Conservation (phyloP, 2,888 invertebrate species). For the Dasysyrphus tricinctus region DNA sequence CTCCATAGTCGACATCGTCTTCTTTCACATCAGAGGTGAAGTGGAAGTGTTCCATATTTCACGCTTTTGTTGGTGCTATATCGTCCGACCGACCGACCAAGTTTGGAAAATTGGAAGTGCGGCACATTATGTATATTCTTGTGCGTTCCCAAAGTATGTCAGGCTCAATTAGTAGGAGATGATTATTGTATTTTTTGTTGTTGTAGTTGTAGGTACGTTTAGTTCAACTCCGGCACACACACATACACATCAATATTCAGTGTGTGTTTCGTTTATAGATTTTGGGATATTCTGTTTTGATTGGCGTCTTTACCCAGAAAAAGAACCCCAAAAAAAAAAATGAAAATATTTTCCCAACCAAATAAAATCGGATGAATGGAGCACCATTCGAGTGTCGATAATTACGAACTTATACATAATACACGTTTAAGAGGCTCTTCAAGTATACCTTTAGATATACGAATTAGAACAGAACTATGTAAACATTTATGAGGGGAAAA, state of each 20-base stretch:
- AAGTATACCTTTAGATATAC: slow-evolving; percentile 15
- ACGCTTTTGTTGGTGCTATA: slow-evolving; percentile 61
- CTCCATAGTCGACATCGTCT: not conserved
- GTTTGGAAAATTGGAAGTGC: slow-evolving; percentile 13
- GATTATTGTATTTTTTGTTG: slow-evolving; percentile 59
- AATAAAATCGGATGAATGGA: slow-evolving; percentile 17
- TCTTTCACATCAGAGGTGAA: slow-evolving; percentile 23
- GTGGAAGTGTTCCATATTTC: slow-evolving; percentile 64
- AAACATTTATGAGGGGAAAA: not conserved
- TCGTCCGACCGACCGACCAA: slow-evolving; percentile 52
- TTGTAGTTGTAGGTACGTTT: not conserved
- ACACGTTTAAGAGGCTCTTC: slow-evolving; percentile 18
- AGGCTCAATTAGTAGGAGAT: slow-evolving; percentile 70
- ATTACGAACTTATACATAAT: slow-evolving; percentile 5
- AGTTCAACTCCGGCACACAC: not conserved
- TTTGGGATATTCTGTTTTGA: slow-evolving; percentile 30
- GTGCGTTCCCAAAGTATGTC: slow-evolving; percentile 69
- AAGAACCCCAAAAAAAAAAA: not conserved
- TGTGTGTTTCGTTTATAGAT: slow-evolving; percentile 1
- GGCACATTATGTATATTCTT: slow-evolving; percentile 17
- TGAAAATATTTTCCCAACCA: slow-evolving; percentile 27
- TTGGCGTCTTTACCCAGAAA: slow-evolving; percentile 14
- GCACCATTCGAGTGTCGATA: slow-evolving; percentile 31
- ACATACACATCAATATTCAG: not conserved
- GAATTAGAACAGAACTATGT: slow-evolving; percentile 25